These are phyloP conservation scores for Pelusios castaneus DNA, from an alignment of 2,113 vertebrate genomes.

Conservation along the genomic window DNA sequence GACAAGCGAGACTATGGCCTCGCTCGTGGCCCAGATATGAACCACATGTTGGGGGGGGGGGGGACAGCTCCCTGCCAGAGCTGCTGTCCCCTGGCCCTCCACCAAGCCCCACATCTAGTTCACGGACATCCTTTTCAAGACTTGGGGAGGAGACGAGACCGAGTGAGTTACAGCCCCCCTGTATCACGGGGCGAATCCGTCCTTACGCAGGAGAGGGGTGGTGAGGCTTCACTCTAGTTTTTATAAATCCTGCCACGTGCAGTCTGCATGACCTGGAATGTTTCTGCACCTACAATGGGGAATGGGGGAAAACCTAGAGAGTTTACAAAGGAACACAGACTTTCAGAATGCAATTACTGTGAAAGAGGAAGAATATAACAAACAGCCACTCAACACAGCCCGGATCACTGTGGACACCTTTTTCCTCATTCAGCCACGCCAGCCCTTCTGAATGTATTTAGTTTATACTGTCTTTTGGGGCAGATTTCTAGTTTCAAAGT, in stretches of 20 bases:
- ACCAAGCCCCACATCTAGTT: fast-evolving
- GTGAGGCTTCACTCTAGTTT: fast-evolving
- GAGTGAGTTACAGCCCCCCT: not conserved
- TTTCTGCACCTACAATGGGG: not conserved
- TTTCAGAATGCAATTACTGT: not conserved
- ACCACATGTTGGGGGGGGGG: not conserved
- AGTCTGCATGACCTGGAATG: not conserved
- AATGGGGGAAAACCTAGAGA: not conserved
- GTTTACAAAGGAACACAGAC: not conserved
- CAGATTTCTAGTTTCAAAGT: not conserved
- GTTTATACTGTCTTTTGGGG: not conserved
- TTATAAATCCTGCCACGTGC: not conserved
- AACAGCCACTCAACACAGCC: not conserved
- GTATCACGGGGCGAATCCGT: not conserved
- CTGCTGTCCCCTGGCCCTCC: not conserved
- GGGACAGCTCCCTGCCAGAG: not conserved
- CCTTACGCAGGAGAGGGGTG: fast-evolving
- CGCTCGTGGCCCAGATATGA: too few relatives aligned
- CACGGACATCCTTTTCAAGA: not conserved
- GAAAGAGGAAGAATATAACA: not conserved
- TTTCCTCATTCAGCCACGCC: not conserved
- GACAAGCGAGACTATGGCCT: too few relatives aligned
- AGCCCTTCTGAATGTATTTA: not conserved
- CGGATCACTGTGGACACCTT: not conserved
- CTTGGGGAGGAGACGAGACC: conserved; percentile 4